Evolutionary conservation across 2,888 invertebrate species (phyloP).

Genomic region (Sussaba pulchella): DNA sequence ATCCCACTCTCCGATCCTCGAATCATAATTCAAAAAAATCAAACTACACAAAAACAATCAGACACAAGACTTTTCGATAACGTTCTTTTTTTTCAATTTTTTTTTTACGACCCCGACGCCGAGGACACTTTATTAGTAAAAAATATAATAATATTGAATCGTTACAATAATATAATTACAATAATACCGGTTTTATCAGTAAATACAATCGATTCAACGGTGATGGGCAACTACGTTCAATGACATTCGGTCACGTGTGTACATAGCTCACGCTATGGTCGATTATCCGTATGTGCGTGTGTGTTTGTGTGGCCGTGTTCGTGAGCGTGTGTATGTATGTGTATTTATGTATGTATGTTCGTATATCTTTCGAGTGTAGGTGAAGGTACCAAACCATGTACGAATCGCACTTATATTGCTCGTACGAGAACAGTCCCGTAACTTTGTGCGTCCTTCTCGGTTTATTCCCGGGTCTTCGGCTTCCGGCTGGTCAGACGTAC

Average conservation of each 20-base stretch:
- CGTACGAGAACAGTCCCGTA: neutral
- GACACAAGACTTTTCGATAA: constrained; percentile 3
- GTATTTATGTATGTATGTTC: too few species aligned
- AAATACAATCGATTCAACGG: constrained; percentile 73
- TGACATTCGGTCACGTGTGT: constrained; percentile 54
- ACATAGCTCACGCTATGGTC: neutral
- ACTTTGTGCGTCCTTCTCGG: constrained; percentile 14
- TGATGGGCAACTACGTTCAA: constrained; percentile 69
- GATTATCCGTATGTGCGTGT: neutral
- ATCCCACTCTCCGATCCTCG: too few species aligned
- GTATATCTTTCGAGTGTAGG: too few species aligned
- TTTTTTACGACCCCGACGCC: constrained; percentile 62
- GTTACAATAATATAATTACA: constrained; percentile 78
- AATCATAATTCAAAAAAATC: neutral
- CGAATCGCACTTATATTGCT: constrained; percentile 3
- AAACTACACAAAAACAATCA: neutral
- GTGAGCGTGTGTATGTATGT: neutral
- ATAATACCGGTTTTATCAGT: constrained; percentile 68
- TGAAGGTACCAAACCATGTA: too few species aligned
- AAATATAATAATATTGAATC: constrained; percentile 82
- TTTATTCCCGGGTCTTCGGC: constrained; percentile 13
- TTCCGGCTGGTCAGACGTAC: constrained; percentile 5
- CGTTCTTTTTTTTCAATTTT: constrained; percentile 22
- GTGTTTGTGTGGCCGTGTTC: neutral
- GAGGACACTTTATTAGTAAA: constrained; percentile 82